These are phyloP conservation scores for Brachypalpus laphriformis DNA, from an alignment of 2,888 invertebrate species.

Conservation along the genomic window DNA sequence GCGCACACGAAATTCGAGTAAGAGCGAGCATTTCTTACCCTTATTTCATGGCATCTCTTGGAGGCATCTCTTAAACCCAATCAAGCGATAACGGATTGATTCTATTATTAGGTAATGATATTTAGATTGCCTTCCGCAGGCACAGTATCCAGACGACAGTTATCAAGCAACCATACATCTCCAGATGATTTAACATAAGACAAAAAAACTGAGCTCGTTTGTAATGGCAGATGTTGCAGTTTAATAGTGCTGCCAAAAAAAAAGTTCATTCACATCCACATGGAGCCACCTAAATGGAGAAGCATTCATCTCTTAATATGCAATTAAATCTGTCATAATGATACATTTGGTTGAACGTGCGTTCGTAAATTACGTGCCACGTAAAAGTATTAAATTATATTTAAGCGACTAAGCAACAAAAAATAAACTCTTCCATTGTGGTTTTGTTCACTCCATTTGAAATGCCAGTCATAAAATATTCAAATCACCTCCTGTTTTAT, in stretches of 20 bases:
- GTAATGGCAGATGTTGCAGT: neutral
- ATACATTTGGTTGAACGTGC: neutral
- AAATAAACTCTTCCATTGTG: neutral
- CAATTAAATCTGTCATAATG: neutral
- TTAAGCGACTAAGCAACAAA: neutral
- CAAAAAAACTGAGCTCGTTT: neutral
- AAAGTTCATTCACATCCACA: neutral
- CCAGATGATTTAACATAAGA: neutral
- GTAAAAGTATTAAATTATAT: neutral
- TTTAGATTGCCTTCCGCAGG: slow-evolving; percentile 55
- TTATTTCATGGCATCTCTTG: slow-evolving; percentile 10
- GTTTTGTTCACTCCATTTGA: slow-evolving; percentile 1
- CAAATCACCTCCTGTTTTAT: slow-evolving; percentile 6
- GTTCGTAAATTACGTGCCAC: neutral
- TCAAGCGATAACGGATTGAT: slow-evolving; percentile 49
- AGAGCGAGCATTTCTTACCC: slow-evolving; percentile 13
- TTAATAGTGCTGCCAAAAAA: neutral
- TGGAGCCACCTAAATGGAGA: neutral
- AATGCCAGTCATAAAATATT: neutral
- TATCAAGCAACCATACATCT: slow-evolving; percentile 25
- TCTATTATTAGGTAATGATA: slow-evolving; percentile 68
- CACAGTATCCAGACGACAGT: slow-evolving; percentile 14
- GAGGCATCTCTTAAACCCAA: slow-evolving; percentile 30
- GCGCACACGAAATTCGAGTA: neutral
- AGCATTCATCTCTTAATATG: neutral